Evolutionary conservation across 2,113 vertebrate species (phyloP).

Genomic region (Protobothrops mucrosquamatus): DNA sequence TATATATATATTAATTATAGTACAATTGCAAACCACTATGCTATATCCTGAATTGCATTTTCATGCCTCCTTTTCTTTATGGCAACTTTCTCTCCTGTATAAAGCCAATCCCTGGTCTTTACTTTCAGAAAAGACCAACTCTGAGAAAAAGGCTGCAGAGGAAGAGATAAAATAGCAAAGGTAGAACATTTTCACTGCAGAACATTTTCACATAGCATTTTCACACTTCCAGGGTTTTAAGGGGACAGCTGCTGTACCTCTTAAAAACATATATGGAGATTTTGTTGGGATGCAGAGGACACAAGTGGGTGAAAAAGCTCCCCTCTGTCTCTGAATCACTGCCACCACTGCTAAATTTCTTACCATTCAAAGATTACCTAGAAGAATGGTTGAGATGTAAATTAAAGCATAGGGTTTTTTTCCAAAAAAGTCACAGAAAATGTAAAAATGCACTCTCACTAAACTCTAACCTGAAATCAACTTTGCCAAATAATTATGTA

Average conservation of each 20-base stretch:
- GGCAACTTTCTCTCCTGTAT: neutral
- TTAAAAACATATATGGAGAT: neutral
- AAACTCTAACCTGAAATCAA: neutral
- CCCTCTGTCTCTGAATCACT: neutral
- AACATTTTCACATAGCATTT: neutral
- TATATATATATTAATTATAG: neutral
- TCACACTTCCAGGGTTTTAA: neutral
- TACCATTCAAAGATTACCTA: neutral
- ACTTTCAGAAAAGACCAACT: neutral
- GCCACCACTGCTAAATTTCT: neutral
- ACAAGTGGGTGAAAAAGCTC: neutral
- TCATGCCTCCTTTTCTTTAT: neutral
- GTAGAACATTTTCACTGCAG: neutral
- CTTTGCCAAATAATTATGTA: neutral
- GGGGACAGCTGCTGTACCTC: neutral
- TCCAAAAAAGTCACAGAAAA: neutral
- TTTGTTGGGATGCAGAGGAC: neutral
- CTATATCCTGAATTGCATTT: neutral
- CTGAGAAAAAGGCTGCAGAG: neutral
- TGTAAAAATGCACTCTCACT: neutral
- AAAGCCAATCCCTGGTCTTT: neutral
- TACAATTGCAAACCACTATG: neutral
- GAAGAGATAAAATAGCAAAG: neutral
- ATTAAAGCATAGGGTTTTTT: neutral
- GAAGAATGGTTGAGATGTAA: neutral